A percentile compares a stretch with the other conserved stretches of the same genome.
Evolutionary conservation across 1,140 invertebrate genomes (phyloP).

Genomic region (Drosophila kanapiae): DNA sequence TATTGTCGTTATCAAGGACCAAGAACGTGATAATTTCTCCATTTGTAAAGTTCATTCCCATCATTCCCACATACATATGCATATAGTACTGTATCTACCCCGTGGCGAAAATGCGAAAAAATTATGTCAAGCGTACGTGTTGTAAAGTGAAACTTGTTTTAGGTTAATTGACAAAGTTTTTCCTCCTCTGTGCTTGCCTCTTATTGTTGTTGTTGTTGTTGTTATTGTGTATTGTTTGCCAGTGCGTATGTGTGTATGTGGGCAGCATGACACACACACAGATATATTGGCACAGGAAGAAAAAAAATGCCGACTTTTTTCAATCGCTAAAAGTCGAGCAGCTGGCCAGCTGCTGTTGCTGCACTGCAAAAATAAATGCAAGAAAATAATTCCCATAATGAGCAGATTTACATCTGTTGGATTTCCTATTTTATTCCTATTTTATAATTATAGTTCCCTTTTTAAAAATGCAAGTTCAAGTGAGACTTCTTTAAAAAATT

Average conservation of each 20-base stretch:
- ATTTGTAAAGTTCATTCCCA: conserved; percentile 59
- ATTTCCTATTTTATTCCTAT: rapidly evolving
- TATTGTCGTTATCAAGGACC: conserved; percentile 85
- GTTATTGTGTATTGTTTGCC: conserved; percentile 22
- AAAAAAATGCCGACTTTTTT: conserved; percentile 47
- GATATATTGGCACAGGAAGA: conserved; percentile 13
- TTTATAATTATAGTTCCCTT: too few species aligned
- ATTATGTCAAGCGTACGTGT: conserved; percentile 77
- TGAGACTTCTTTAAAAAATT: too few species aligned
- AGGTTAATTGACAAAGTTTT: conserved; percentile 83
- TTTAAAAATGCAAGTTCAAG: too few species aligned
- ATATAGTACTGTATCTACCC: conserved; percentile 12
- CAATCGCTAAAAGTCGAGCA: conserved; percentile 71
- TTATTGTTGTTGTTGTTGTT: conserved; percentile 47
- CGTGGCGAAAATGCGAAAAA: conserved; percentile 36
- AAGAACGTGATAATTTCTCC: conserved; percentile 85
- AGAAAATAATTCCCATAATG: not conserved
- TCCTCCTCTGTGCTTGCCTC: conserved; percentile 42
- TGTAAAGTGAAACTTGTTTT: conserved; percentile 81
- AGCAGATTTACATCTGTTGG: not conserved
- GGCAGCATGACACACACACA: conserved; percentile 28
- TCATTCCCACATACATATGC: conserved; percentile 4
- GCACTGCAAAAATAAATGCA: conserved; percentile 4
- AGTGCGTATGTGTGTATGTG: conserved; percentile 31
- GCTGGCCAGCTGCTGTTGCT: conserved; percentile 49